These are phyloP conservation scores for Agrochola lychnidis DNA, from an alignment of 2,888 invertebrate species.

Conservation along the genomic window DNA sequence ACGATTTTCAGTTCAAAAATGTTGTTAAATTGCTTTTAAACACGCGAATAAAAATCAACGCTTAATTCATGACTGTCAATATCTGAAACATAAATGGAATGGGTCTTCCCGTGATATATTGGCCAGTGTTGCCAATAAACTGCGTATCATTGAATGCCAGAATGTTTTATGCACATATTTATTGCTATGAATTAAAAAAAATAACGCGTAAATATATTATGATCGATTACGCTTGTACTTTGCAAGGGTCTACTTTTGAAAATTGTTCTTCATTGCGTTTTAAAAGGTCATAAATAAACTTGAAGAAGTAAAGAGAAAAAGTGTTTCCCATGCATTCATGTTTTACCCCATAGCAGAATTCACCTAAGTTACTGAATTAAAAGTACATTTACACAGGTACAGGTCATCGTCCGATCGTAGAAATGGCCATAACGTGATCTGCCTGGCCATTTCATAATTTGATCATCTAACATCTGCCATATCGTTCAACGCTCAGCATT, in stretches of 20 bases:
- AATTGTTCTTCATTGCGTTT: neutral
- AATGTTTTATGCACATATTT: slow-evolving; percentile 56
- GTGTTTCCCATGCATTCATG: neutral
- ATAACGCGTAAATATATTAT: slow-evolving; percentile 24
- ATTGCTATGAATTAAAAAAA: slow-evolving; percentile 47
- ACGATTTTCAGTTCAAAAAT: slow-evolving; percentile 28
- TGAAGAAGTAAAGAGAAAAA: neutral
- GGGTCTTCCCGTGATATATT: slow-evolving; percentile 66
- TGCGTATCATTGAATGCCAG: slow-evolving; percentile 65
- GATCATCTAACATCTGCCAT: too few relatives aligned
- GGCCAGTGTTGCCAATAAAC: slow-evolving; percentile 59
- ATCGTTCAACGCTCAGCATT: too few relatives aligned
- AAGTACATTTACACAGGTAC: neutral
- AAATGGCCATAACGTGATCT: too few relatives aligned
- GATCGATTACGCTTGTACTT: slow-evolving; percentile 10
- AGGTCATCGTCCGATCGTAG: too few relatives aligned
- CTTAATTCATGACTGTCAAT: slow-evolving; percentile 69
- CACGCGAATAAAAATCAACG: slow-evolving; percentile 59
- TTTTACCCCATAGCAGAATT: neutral
- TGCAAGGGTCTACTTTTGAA: neutral
- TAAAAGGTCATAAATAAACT: neutral
- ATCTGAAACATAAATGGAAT: slow-evolving; percentile 67
- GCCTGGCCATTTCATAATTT: too few relatives aligned
- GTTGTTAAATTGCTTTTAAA: slow-evolving; percentile 52
- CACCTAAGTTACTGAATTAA: neutral